Conservation (phyloP, 2,797 vertebrate species). For the Lacerta viridis region DNA sequence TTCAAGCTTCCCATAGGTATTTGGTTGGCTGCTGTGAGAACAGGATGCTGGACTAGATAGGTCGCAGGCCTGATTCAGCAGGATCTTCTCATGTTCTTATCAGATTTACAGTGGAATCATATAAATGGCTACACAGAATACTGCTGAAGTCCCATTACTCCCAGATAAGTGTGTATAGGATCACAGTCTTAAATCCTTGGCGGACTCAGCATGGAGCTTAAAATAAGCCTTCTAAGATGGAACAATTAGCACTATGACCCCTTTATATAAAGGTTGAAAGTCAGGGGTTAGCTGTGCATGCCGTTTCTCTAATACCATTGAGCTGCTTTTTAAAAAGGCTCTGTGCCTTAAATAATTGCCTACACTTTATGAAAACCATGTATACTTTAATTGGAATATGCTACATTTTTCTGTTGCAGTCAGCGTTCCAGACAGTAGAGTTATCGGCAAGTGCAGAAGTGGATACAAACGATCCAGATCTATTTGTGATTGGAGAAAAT, state of each 20-base stretch:
- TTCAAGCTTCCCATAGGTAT: no score
- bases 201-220: not conserved
- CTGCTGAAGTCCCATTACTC: not conserved
- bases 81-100: not conserved
- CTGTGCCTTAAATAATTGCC: not conserved
- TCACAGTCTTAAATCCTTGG: not conserved
- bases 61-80: no score
- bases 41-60: no score
- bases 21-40: no score
- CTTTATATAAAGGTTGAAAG: not conserved
- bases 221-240: not conserved
- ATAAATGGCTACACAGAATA: not conserved
- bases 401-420: conserved; percentile 78
- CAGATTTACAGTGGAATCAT: not conserved
- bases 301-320: not conserved
- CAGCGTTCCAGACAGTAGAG: conserved; percentile 85
- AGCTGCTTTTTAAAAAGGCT: not conserved
- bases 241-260: not conserved
- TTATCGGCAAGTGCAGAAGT: conserved; percentile 83
- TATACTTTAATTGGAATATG: conserved; percentile 47
- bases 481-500: conserved; percentile 85
- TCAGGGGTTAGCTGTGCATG: not conserved
- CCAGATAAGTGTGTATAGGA: not conserved
- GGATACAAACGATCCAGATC: conserved; percentile 83
- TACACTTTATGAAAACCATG: not conserved